Base-by-base conservation (phyloP, 2,797 vertebrate genomes). In the Pachyuromys duprasi region DNA sequence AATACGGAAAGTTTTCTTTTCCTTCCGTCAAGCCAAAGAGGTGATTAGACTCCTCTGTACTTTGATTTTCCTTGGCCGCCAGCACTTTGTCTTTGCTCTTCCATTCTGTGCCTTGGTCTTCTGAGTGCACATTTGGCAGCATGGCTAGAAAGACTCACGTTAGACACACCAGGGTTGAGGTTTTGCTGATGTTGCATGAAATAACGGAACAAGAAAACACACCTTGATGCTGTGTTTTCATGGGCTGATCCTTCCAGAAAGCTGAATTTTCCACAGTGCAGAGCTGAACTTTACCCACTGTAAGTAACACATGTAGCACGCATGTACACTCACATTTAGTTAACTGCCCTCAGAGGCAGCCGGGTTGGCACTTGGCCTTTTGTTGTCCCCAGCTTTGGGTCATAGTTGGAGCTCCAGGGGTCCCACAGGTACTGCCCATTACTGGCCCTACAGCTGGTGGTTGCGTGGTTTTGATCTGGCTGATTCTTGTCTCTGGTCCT, bases 121-220 rank as follows among this genome's bases (percentile, higher is more conserved):
- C 76, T 94, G 45, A 86, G 84, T 78, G 69, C 80, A 53, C 39
- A 14, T 82, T 97, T 95, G 86, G 55, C 36, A 83, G 79, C 89
- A 69, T 95, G 81, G 12, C 63, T 84, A 91, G 81, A 63, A 78
- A 89, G 90, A 84, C 82, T 76, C 49, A 42, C 13, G 18, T 94
- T 89, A 92, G 93, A 49, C 79, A 69, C n/a, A 57, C 17, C 45
- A 42, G 60, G n/a, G 81, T 65, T 83, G 83, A 60, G 82, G 36
- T 49, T 90, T 70, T 63, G 57, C 75, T 39, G 39, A 53, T 79
- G 57, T 45, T 83, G 70, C 60, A 42, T 75, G 39, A 72, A 93
- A 87, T 79, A 92, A 82, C 17, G 72, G 74, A 92, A 89, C 63
- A 53, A 57, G 94, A 79, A 76, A 33, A 84, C 8, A 63, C 11